phyloP scores from a whole-genome alignment of 2,113 vertebrate genomes.

The Picathartes gymnocephalus region DNA sequence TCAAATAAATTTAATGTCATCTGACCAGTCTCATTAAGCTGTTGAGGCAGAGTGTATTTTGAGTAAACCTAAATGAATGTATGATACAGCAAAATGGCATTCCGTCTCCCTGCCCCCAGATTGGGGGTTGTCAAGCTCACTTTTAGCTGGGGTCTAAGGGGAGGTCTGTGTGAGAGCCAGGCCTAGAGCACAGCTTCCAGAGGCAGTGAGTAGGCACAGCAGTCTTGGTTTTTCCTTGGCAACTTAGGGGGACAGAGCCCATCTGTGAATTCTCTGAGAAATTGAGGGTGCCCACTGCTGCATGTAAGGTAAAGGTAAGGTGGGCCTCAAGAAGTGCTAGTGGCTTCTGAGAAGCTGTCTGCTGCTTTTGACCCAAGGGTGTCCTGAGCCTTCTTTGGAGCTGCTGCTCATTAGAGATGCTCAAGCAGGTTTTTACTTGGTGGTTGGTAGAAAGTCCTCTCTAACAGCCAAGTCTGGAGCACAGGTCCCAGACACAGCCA shows the following conservation, averaged over 20 bases:
- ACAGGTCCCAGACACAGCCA: neutral
- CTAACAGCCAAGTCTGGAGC: neutral
- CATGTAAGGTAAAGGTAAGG: neutral
- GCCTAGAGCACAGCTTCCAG: neutral
- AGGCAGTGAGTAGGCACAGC: neutral
- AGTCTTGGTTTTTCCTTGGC: neutral
- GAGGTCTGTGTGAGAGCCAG: neutral
- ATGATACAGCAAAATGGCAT: neutral
- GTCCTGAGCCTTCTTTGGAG: too few relatives aligned
- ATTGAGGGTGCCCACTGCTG: neutral
- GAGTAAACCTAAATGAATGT: neutral
- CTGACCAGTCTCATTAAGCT: neutral
- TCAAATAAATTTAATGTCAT: neutral
- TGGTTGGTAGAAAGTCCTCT: neutral
- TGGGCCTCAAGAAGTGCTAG: neutral
- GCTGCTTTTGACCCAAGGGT: neutral
- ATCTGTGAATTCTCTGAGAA: neutral
- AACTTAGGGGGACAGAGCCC: neutral
- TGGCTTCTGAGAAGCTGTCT: neutral
- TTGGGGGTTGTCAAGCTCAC: neutral
- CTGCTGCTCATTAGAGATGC: neutral
- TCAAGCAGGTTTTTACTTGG: neutral
- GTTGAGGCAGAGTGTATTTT: neutral
- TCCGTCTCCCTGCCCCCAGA: neutral
- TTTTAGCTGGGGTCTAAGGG: neutral